A percentile compares a stretch with the other conserved stretches of the same genome.
phyloP scores from a whole-genome alignment of 2,888 invertebrate genomes.

The Aphodius granarius region DNA sequence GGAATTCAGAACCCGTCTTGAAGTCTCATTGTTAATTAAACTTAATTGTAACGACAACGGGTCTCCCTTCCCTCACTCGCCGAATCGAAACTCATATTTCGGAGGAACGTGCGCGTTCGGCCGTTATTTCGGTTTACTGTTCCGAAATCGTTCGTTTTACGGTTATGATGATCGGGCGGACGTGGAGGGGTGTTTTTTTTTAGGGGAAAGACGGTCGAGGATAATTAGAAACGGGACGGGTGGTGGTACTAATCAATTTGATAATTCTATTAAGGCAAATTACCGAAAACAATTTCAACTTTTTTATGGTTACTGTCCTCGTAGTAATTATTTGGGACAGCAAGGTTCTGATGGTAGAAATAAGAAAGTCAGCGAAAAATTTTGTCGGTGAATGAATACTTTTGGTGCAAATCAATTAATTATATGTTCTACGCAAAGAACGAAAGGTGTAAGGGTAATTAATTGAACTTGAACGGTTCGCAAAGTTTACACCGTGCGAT shows the following conservation, averaged over 20 bases:
- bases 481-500: neutral
- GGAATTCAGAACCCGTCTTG: slow-evolving; percentile 39
- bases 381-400: too few species aligned
- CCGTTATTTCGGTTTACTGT: neutral
- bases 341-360: too few species aligned
- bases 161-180: neutral
- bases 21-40: slow-evolving; percentile 42
- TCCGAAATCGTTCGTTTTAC: too few species aligned
- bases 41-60: slow-evolving; percentile 41
- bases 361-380: too few species aligned
- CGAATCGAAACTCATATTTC: slow-evolving; percentile 39
- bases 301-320: neutral
- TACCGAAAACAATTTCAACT: neutral
- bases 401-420: too few species aligned
- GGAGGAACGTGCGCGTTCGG: neutral
- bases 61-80: slow-evolving; percentile 11
- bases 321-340: neutral
- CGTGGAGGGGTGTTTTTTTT: too few species aligned
- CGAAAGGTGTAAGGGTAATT: neutral
- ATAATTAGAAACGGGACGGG: neutral
- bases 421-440: neutral
- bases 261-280: neutral
- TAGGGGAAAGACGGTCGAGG: neutral
- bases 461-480: neutral
- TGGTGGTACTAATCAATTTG: neutral